These are phyloP conservation scores for Sarcophaga carnaria DNA, from an alignment of 2,888 invertebrate genomes.

Conservation along the genomic window DNA sequence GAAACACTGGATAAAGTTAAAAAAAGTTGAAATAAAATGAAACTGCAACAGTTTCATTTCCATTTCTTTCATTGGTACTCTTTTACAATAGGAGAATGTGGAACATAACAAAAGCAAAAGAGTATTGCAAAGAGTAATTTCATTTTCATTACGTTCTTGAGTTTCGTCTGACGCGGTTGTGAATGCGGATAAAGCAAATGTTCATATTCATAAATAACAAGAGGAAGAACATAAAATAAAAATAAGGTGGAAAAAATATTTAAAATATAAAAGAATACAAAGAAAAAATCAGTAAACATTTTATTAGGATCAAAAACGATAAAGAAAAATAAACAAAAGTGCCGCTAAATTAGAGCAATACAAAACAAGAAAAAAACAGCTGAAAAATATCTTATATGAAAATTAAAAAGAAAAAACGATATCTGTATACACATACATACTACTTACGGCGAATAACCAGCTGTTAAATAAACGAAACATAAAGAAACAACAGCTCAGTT, in stretches of 20 bases:
- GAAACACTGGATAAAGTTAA: too few relatives aligned
- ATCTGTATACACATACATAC: slow-evolving; percentile 12
- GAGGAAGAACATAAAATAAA: slow-evolving; percentile 29
- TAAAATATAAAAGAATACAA: neutral
- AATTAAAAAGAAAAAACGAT: slow-evolving; percentile 38
- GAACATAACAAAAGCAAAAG: neutral
- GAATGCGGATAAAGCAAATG: slow-evolving; percentile 29
- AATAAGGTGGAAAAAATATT: slow-evolving; percentile 24
- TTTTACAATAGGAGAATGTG: neutral
- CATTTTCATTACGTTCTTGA: slow-evolving; percentile 68
- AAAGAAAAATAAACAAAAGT: slow-evolving; percentile 24
- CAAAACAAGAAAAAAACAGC: slow-evolving; percentile 53
- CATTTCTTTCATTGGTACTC: neutral
- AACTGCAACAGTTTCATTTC: neutral
- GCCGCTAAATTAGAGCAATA: slow-evolving; percentile 63
- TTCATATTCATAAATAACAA: slow-evolving; percentile 16
- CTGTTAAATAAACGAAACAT: slow-evolving; percentile 65
- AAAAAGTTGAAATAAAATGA: too few relatives aligned
- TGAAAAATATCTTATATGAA: slow-evolving; percentile 61
- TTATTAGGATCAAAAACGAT: neutral
- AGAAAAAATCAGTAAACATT: neutral
- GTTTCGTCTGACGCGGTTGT: slow-evolving; percentile 59
- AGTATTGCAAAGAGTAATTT: slow-evolving; percentile 35
- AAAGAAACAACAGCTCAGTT: slow-evolving; percentile 47
- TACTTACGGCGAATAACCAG: slow-evolving; percentile 62